Percentiles rank a stretch among this genome's conserved stretches.
phyloP scores from a whole-genome alignment of 2,888 invertebrate species.

The Eupithecia dodoneata region DNA sequence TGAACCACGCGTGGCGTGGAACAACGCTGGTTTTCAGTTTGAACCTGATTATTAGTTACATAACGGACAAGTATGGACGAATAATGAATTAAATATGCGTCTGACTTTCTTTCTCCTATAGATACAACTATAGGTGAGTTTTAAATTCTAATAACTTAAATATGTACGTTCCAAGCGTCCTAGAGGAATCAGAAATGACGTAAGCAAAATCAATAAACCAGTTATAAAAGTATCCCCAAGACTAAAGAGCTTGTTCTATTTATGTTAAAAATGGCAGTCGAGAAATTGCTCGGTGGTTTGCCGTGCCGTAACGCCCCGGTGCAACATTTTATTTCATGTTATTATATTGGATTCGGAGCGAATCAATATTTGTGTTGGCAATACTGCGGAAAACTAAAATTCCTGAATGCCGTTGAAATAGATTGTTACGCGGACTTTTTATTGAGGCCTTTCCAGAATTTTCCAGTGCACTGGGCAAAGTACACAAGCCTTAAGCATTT shows the following conservation, averaged over 20 bases:
- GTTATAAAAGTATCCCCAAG: neutral
- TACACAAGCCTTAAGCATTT: neutral
- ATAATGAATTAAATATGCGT: no score
- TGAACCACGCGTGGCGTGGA: no score
- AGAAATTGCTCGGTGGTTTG: constrained; percentile 9
- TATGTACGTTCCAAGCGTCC: neutral
- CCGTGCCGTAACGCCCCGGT: neutral
- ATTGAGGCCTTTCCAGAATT: neutral
- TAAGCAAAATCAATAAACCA: neutral
- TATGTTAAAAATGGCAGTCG: constrained; percentile 4
- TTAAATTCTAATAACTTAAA: neutral
- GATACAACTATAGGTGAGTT: no score
- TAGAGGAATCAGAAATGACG: neutral
- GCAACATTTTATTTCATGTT: constrained; percentile 1
- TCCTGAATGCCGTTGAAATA: neutral
- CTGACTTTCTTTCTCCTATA: no score
- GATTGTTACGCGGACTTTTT: neutral
- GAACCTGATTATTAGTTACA: no score
- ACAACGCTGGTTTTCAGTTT: no score
- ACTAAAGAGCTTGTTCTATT: neutral
- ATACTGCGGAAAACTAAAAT: neutral
- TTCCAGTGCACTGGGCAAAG: neutral
- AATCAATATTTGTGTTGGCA: constrained; percentile 10
- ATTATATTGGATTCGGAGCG: neutral
- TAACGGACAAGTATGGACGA: no score